Evolutionary conservation across 2,113 vertebrate genomes (phyloP).

Genomic region (Misgurnus anguillicaudatus): DNA sequence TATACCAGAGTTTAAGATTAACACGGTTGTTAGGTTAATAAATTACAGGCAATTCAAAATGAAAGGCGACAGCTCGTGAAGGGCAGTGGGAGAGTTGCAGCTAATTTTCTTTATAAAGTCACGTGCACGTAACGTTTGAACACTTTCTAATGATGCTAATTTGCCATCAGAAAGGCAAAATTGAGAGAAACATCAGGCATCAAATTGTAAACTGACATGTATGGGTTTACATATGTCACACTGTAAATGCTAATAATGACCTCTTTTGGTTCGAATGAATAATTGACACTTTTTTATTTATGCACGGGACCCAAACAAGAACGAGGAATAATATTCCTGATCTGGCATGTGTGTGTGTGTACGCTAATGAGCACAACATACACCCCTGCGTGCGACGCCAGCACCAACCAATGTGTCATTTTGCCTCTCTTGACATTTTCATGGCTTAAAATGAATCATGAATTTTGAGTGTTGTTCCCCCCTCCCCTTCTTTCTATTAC

Average conservation of each 20-base stretch:
- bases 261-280: constrained; percentile 43
- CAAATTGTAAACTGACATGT: neutral
- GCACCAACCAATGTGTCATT: constrained; percentile 64
- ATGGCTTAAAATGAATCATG: constrained; percentile 75
- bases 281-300: constrained; percentile 73
- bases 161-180: neutral
- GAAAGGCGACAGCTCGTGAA: constrained; percentile 24
- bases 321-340: constrained; percentile 62
- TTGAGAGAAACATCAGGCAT: neutral
- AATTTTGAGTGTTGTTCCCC: constrained; percentile 73
- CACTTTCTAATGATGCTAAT: neutral
- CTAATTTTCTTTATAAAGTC: neutral
- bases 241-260: constrained; percentile 36
- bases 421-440: constrained; percentile 76
- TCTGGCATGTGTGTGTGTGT: constrained; percentile 69
- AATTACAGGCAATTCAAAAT: constrained; percentile 26
- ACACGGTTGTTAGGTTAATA: constrained; percentile 36
- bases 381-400: constrained; percentile 67
- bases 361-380: constrained; percentile 73
- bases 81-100: neutral
- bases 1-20: constrained; percentile 49
- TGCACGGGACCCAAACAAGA: constrained; percentile 65
- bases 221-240: constrained; percentile 37
- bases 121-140: neutral
- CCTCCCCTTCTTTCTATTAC: constrained; percentile 15